These are phyloP conservation scores for Anser cygnoides DNA, from an alignment of 2,113 vertebrate species.

Conservation along the genomic window DNA sequence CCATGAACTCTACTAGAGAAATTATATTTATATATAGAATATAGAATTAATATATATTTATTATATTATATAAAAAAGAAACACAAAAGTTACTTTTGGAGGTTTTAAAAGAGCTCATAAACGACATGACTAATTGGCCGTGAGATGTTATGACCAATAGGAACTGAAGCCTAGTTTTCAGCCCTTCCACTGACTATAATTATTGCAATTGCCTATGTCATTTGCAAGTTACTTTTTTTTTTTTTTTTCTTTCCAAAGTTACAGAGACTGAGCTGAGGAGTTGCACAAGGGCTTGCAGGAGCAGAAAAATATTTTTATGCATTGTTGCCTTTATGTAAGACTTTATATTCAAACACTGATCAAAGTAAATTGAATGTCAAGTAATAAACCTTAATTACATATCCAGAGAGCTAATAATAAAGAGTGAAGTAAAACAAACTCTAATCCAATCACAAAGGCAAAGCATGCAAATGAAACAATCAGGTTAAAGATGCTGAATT, in stretches of 20 bases:
- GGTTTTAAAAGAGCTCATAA: not conserved
- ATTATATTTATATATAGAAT: no score
- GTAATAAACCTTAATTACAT: constrained; percentile 43
- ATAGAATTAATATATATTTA: no score
- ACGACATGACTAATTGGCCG: not conserved
- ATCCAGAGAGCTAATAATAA: constrained; percentile 29
- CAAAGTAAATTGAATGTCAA: constrained; percentile 41
- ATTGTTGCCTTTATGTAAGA: not conserved
- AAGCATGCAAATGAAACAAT: constrained; percentile 46
- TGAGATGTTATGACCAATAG: not conserved
- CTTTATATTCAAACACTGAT: not conserved
- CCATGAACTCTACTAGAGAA: not conserved
- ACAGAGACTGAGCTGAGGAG: not conserved
- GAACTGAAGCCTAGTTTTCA: not conserved
- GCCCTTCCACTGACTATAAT: not conserved
- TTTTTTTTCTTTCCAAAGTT: not conserved
- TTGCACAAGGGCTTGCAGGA: not conserved
- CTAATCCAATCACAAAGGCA: constrained; percentile 49
- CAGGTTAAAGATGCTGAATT: constrained; percentile 47
- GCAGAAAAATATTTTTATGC: not conserved
- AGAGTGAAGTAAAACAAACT: constrained; percentile 40
- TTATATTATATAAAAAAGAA: no score
- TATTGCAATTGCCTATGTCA: not conserved
- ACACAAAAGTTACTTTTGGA: not conserved
- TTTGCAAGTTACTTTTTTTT: not conserved